Base-by-base conservation (phyloP, 2,888 invertebrate genomes). In the Amaurobius ferox region DNA sequence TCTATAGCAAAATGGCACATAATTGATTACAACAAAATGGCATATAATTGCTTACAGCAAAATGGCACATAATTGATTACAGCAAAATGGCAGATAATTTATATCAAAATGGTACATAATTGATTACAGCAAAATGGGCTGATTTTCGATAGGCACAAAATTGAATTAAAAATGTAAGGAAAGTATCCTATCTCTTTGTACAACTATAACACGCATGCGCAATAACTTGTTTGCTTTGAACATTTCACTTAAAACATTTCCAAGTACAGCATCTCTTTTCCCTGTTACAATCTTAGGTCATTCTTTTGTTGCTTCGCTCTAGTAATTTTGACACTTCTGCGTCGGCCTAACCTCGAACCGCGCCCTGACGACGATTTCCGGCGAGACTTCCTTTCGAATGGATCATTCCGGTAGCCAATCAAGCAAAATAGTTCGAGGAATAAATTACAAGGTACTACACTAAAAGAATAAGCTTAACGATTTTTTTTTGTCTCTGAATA, bases 301-400 rank as follows among this genome's bases (percentile, higher is more conserved):
- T 55, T 55, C 55, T 55, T 55, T 55, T 23, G 55, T 23, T 55
- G 23, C 23, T 23, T 2, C 55, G 55, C 55, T 55, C 55, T 23
- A 55, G 55, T 55, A 55, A 55, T 55, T 55, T 16, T 16, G 55
- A 55, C 23, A 55, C 23, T 55, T 55, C 23, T 44, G 44, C 6
- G 44, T 44, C 55, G 23, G 55, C 55, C 23, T 55, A 55, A 55
- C 55, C 55, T 23, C 55, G 55, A 55, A 23, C 55, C 55, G 19
- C 55, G 55, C 55, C 55, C 55, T 23, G 11, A 11, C 55, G 23
- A 11, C 19, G 55, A 23, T 19, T 55, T 55, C 16, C 55, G 19
- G 2, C 55, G 19, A 19, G 55, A 55, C 55, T 55, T 55, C 55
- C 55, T 55, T 55, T 55, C 5, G 11, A n/a, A 55, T 5, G 23